These are phyloP conservation scores for Cynoglossus semilaevis DNA, from an alignment of 2,113 vertebrate genomes.

Conservation along the genomic window DNA sequence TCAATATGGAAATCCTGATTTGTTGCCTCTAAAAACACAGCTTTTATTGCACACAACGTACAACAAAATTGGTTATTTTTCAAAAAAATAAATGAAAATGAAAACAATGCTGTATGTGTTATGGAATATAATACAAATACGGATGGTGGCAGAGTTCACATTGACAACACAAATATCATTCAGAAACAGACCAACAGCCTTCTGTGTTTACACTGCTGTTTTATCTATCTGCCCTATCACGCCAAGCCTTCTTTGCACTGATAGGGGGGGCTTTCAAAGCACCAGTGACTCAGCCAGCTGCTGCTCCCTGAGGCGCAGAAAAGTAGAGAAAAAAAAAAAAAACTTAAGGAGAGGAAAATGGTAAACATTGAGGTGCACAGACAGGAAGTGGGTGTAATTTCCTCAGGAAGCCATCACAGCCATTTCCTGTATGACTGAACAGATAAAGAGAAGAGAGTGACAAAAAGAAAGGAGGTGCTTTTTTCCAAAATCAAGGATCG, in stretches of 20 bases:
- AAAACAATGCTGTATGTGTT: too few relatives aligned
- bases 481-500: too few relatives aligned
- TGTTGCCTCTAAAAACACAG: too few relatives aligned
- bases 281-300: constrained; percentile 18
- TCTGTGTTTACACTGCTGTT: constrained; percentile 59
- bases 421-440: constrained; percentile 73
- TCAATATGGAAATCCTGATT: too few relatives aligned
- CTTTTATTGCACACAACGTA: too few relatives aligned
- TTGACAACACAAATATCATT: too few relatives aligned
- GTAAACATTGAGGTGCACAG: constrained; percentile 60
- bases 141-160: too few relatives aligned
- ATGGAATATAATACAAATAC: too few relatives aligned
- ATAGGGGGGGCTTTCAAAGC: constrained; percentile 57
- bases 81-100: too few relatives aligned
- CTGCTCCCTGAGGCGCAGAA: constrained; percentile 19
- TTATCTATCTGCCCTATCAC: constrained; percentile 71
- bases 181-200: constrained; percentile 1
- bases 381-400: constrained; percentile 81
- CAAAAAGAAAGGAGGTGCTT: constrained; percentile 6
- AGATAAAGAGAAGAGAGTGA: constrained; percentile 34
- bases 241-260: constrained; percentile 53
- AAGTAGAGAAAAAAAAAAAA: background rate
- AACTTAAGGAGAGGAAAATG: constrained; percentile 40
- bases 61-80: too few relatives aligned
- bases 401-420: constrained; percentile 79